phyloP scores from a whole-genome alignment of 2,888 invertebrate genomes.

The Parapristionchus giblindavisi region DNA sequence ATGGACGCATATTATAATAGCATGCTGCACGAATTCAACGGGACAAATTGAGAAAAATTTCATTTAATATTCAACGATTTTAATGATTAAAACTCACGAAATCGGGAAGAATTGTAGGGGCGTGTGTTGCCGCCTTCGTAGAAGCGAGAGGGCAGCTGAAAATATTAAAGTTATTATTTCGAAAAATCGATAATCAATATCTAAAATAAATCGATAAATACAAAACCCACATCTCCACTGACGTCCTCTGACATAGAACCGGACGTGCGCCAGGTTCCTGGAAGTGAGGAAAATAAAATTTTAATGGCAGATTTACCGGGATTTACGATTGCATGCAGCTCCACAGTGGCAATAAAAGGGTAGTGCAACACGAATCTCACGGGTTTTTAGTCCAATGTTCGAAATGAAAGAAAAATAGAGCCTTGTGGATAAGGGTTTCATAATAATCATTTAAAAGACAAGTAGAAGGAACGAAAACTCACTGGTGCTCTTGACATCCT shows the following conservation, averaged over 20 bases:
- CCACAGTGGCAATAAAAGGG: no score
- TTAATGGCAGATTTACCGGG: no score
- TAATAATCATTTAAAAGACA: neutral
- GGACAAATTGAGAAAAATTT: neutral
- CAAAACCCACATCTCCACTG: conserved; percentile 5
- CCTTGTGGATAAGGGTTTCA: neutral
- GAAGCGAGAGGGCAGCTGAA: conserved; percentile 53
- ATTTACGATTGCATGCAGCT: no score
- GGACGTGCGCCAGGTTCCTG: conserved; percentile 35
- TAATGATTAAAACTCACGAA: conserved; percentile 39
- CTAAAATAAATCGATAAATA: neutral
- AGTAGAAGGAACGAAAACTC: neutral
- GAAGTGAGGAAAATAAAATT: neutral
- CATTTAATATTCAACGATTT: neutral
- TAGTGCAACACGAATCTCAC: neutral
- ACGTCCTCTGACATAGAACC: conserved; percentile 33
- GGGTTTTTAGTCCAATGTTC: neutral
- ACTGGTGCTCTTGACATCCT: conserved; percentile 40
- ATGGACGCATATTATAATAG: neutral
- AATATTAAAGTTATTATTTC: neutral
- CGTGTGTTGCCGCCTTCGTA: conserved; percentile 45
- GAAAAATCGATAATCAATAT: no score
- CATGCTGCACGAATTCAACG: neutral
- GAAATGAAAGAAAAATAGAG: neutral
- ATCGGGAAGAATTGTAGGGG: conserved; percentile 36